These are phyloP conservation scores for Mythimna impura DNA, from an alignment of 2,888 invertebrate species.

Conservation along the genomic window DNA sequence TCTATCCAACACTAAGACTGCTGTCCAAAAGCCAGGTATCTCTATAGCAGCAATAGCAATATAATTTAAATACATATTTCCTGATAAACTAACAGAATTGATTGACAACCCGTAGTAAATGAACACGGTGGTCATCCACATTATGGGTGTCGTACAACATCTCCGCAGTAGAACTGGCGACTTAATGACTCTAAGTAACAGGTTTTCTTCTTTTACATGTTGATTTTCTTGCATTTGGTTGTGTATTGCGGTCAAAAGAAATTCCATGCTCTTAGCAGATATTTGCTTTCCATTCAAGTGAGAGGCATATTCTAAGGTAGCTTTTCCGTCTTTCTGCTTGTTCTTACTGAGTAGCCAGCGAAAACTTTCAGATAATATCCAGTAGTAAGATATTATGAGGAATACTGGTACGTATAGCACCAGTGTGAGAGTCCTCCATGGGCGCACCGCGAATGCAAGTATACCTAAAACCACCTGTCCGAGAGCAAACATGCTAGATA, in stretches of 20 bases:
- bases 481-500: slow-evolving; percentile 93
- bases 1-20: slow-evolving; percentile 91
- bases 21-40: slow-evolving; percentile 93
- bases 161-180: slow-evolving; percentile 90
- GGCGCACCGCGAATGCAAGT: slow-evolving; percentile 92
- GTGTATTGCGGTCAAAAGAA: slow-evolving; percentile 78
- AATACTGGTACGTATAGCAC: slow-evolving; percentile 93
- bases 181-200: slow-evolving; percentile 85
- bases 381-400: slow-evolving; percentile 91
- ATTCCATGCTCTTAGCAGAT: slow-evolving; percentile 84
- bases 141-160: slow-evolving; percentile 92
- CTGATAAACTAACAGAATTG: slow-evolving; percentile 93
- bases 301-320: slow-evolving; percentile 91
- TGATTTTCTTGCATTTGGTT: slow-evolving; percentile 67
- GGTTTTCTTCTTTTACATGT: slow-evolving; percentile 64
- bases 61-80: slow-evolving; percentile 94
- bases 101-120: slow-evolving; percentile 95
- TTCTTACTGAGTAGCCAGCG: slow-evolving; percentile 94
- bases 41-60: slow-evolving; percentile 92
- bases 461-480: slow-evolving; percentile 93
- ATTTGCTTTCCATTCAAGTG: slow-evolving; percentile 90
- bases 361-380: slow-evolving; percentile 93
- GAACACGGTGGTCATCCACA: slow-evolving; percentile 95
- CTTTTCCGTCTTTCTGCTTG: slow-evolving; percentile 91
- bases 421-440: slow-evolving; percentile 93